These are phyloP conservation scores for Dilophus febrilis DNA, from an alignment of 2,888 invertebrate species.

Conservation along the genomic window DNA sequence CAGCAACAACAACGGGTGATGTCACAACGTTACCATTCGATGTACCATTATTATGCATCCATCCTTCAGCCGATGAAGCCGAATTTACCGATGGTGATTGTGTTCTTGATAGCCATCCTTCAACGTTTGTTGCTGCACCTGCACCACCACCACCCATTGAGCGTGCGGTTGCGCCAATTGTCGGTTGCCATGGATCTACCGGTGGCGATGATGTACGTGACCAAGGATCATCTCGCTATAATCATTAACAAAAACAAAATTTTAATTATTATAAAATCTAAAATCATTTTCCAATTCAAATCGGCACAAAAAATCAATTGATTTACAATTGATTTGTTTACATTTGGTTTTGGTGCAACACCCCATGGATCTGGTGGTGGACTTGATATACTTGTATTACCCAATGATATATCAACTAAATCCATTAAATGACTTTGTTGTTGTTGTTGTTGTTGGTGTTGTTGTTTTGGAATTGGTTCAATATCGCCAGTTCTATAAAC, in stretches of 20 bases:
- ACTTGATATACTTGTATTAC: constrained; percentile 37
- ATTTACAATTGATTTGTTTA: constrained; percentile 16
- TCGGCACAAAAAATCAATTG: neutral
- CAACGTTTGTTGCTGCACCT: constrained; percentile 7
- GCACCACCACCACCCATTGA: neutral
- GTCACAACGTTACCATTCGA: constrained; percentile 5
- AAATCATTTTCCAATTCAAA: neutral
- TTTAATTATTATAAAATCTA: no score
- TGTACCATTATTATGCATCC: constrained; percentile 20
- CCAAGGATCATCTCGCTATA: constrained; percentile 25
- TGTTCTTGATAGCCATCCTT: constrained; percentile 17
- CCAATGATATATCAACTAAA: constrained; percentile 64
- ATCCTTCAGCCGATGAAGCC: constrained; percentile 28
- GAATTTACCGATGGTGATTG: constrained; percentile 29
- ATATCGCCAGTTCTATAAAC: neutral
- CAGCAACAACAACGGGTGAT: constrained; percentile 11
- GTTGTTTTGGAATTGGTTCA: neutral
- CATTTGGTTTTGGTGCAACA: constrained; percentile 32
- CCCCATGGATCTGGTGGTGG: constrained; percentile 58
- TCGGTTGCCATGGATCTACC: constrained; percentile 27
- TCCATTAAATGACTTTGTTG: constrained; percentile 63
- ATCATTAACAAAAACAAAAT: neutral
- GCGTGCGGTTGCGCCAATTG: constrained; percentile 6
- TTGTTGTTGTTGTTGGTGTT: constrained; percentile 11
- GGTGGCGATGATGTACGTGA: constrained; percentile 25